Evolutionary conservation across 2,797 vertebrate species (phyloP).

Genomic region (Ptychadena robeensis): DNA sequence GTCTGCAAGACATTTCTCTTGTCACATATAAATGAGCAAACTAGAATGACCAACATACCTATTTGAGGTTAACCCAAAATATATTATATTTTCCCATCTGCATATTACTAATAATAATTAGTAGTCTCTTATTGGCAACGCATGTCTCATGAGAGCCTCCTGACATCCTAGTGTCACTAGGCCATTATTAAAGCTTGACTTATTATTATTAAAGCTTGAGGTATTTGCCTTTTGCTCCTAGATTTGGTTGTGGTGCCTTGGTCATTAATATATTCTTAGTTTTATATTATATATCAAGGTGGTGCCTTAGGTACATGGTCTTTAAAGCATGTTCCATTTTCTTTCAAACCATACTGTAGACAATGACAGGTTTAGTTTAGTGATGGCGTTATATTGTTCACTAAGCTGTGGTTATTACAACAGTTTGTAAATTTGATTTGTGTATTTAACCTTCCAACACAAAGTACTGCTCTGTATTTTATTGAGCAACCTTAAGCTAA

Average conservation of each 20-base stretch:
- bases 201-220: neutral
- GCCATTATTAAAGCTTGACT: neutral
- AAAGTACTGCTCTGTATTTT: neutral
- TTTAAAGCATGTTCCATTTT: neutral
- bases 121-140: neutral
- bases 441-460: conserved; percentile 58
- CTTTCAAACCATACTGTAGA: neutral
- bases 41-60: no score
- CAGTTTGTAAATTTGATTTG: conserved; percentile 65
- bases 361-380: neutral
- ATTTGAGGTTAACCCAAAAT: neutral
- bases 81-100: neutral
- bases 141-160: neutral
- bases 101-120: neutral
- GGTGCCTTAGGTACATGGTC: neutral
- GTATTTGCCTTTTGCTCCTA: neutral
- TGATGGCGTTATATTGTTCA: neutral
- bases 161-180: neutral
- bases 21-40: no score
- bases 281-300: neutral
- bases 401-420: neutral
- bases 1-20: no score
- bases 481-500: neutral
- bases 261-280: neutral
- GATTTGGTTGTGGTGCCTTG: neutral